Percentiles rank a stretch among this genome's conserved stretches.
These are phyloP conservation scores for Gymnodraco acuticeps DNA, from an alignment of 2,797 vertebrate species.

Conservation along the genomic window DNA sequence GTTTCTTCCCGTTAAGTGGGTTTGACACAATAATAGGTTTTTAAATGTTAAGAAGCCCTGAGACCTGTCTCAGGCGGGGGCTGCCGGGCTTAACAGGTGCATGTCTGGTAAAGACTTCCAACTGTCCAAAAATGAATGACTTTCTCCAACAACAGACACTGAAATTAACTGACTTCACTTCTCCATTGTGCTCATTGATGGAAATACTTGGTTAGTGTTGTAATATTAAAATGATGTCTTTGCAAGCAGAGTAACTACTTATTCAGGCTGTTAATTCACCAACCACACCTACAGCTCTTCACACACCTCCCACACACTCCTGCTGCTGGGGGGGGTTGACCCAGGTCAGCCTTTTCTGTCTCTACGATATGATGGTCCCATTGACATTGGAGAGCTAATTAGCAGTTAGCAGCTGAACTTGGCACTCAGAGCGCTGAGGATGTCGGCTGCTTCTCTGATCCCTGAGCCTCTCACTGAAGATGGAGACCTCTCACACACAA, in stretches of 20 bases:
- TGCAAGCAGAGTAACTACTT: conserved; percentile 1
- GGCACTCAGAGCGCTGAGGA: conserved; percentile 20
- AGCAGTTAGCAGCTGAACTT: conserved; percentile 63
- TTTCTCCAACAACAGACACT: background rate
- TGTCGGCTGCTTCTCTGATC: conserved; percentile 57
- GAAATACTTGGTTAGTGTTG: too few relatives aligned
- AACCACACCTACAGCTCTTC: conserved; percentile 29
- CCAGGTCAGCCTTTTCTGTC: conserved; percentile 48
- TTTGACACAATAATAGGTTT: too few relatives aligned
- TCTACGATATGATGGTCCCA: conserved; percentile 52
- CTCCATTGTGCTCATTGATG: background rate
- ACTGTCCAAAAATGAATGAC: background rate
- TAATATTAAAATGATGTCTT: background rate
- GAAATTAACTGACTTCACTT: background rate
- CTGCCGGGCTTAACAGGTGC: too few relatives aligned
- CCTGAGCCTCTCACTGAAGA: conserved; percentile 50
- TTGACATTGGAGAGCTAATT: conserved; percentile 75
- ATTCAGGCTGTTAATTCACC: background rate
- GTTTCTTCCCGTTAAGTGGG: too few relatives aligned
- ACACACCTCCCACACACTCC: conserved; percentile 18
- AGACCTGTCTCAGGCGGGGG: too few relatives aligned
- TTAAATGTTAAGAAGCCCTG: too few relatives aligned
- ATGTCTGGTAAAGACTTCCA: background rate
- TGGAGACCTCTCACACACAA: conserved; percentile 51
- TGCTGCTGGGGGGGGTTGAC: conserved; percentile 28